Percentiles rank a stretch among this genome's conserved stretches.
Conservation (phyloP, 2,888 invertebrate genomes). For the Nemoura dubitans region DNA sequence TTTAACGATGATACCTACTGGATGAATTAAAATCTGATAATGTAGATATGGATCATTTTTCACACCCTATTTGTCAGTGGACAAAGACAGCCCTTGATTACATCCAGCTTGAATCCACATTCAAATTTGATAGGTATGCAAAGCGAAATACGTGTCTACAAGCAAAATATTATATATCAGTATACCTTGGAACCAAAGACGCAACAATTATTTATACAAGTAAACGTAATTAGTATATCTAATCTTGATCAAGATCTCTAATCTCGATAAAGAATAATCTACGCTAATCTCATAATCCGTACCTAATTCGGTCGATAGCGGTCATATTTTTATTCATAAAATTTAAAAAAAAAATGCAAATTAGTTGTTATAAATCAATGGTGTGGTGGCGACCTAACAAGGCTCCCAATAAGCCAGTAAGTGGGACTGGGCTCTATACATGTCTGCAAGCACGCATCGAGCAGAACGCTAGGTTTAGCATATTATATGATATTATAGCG, state of each 20-base stretch:
- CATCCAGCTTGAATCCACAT: too few relatives aligned
- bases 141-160: too few relatives aligned
- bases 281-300: not conserved
- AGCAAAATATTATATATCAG: too few relatives aligned
- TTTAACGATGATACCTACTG: not conserved
- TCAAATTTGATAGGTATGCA: too few relatives aligned
- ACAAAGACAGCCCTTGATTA: not conserved
- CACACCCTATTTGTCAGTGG: slow-evolving; percentile 16
- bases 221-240: not conserved
- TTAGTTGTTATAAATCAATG: not conserved
- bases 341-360: not conserved
- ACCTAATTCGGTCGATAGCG: not conserved
- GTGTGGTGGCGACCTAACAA: not conserved
- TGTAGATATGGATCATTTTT: not conserved
- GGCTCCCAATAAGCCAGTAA: not conserved
- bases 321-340: not conserved
- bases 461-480: not conserved
- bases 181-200: too few relatives aligned
- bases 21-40: not conserved
- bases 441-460: not conserved
- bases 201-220: not conserved
- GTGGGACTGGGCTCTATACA: not conserved
- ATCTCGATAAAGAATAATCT: not conserved
- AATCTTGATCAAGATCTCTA: not conserved
- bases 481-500: not conserved